These are phyloP conservation scores for Hypselothyrea guttata DNA, from an alignment of 2,888 invertebrate genomes.

Conservation along the genomic window DNA sequence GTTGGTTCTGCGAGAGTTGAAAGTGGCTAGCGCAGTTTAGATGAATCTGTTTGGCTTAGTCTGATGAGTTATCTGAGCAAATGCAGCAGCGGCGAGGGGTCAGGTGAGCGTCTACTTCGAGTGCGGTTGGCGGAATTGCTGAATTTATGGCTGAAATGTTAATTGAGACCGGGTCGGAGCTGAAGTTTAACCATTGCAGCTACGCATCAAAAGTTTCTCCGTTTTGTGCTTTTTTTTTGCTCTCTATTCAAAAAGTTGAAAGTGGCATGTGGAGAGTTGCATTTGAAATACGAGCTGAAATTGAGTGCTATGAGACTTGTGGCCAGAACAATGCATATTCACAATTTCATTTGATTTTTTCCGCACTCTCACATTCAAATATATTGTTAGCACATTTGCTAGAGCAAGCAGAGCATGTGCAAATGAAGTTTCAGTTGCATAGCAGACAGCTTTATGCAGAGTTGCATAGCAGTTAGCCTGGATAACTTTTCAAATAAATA, in stretches of 20 bases:
- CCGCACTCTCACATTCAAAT: not conserved
- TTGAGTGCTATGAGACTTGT: constrained; percentile 1
- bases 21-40: constrained; percentile 74
- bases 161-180: constrained; percentile 57
- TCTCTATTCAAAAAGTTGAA: constrained; percentile 6
- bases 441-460: not conserved
- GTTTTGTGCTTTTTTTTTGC: constrained; percentile 13
- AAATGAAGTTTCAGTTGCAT: not conserved
- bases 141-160: constrained; percentile 70
- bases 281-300: constrained; percentile 21
- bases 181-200: constrained; percentile 31
- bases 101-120: not conserved
- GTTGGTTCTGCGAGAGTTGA: constrained; percentile 47
- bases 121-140: constrained; percentile 49
- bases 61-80: constrained; percentile 72
- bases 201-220: constrained; percentile 23
- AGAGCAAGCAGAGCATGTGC: not conserved
- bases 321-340: constrained; percentile 23
- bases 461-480: not conserved
- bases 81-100: constrained; percentile 41
- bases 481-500: too few species aligned
- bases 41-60: constrained; percentile 75
- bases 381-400: too few species aligned
- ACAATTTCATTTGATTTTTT: constrained; percentile 16
- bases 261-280: constrained; percentile 9